These are phyloP conservation scores for Nematolebias whitei DNA, from an alignment of 2,113 vertebrate species.

Conservation along the genomic window DNA sequence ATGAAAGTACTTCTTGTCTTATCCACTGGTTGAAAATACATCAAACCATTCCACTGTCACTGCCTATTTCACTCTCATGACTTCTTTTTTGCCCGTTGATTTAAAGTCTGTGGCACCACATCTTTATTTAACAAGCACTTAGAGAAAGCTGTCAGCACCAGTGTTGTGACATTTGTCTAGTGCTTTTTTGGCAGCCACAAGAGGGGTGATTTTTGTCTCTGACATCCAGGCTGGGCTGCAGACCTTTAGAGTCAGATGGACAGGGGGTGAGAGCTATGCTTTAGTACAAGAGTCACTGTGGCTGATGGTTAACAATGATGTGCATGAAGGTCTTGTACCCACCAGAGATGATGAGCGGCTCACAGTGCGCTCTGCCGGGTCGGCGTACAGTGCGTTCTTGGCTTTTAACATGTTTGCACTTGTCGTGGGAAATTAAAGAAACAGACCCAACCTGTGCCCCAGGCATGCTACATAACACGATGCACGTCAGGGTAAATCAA, in stretches of 20 bases:
- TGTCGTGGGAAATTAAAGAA: conserved; percentile 70
- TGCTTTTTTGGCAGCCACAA: conserved; percentile 53
- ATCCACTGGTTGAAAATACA: conserved; percentile 31
- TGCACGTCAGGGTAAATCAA: conserved; percentile 63
- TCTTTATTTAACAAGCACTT: conserved; percentile 73
- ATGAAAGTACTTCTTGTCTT: conserved; percentile 9
- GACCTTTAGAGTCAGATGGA: conserved; percentile 56
- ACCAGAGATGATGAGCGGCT: conserved; percentile 39
- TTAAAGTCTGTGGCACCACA: conserved; percentile 53
- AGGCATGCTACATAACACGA: conserved; percentile 62
- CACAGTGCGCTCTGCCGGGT: conserved; percentile 3
- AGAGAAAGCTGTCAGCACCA: conserved; percentile 60
- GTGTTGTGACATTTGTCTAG: conserved; percentile 72
- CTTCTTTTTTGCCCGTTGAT: conserved; percentile 50
- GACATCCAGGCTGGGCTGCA: conserved; percentile 55
- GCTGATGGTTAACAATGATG: conserved; percentile 45
- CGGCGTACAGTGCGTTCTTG: conserved; percentile 12
- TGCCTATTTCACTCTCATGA: conserved; percentile 17
- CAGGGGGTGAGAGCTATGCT: conserved; percentile 42
- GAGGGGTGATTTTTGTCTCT: conserved; percentile 49
- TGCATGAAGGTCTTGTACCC: conserved; percentile 36
- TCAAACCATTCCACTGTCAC: conserved; percentile 18
- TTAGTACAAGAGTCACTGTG: conserved; percentile 42
- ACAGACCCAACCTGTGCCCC: conserved; percentile 44
- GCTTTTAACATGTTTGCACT: conserved; percentile 72